Evolutionary conservation across 2,113 vertebrate species (phyloP).

Genomic region (Climacteris rufus): DNA sequence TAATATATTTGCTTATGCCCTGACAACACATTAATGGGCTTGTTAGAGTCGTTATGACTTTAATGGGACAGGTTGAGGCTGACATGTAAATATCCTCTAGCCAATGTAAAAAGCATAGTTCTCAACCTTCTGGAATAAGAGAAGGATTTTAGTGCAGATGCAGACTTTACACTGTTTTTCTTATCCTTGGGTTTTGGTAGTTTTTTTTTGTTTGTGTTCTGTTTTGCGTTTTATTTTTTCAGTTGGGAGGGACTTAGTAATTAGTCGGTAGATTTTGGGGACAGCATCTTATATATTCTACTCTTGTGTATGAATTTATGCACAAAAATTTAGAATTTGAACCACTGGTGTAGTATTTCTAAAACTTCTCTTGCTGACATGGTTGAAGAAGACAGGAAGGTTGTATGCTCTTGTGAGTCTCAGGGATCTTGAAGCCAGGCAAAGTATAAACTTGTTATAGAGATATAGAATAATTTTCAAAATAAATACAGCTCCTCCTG

Average conservation of each 20-base stretch:
- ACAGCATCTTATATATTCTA: neutral
- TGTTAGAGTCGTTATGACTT: neutral
- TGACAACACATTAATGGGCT: neutral
- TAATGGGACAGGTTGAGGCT: neutral
- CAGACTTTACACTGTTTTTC: neutral
- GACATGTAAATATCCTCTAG: neutral
- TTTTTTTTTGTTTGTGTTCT: neutral
- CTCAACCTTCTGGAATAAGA: neutral
- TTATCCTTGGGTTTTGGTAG: neutral
- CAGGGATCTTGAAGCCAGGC: neutral
- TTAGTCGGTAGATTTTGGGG: neutral
- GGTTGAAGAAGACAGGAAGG: neutral
- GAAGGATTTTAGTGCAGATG: neutral
- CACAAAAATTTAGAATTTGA: neutral
- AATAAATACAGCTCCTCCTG: neutral
- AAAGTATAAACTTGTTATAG: neutral
- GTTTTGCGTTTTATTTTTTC: too few species aligned
- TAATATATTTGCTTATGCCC: neutral
- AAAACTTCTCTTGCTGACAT: neutral
- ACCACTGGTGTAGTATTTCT: neutral
- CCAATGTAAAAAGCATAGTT: neutral
- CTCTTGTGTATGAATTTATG: neutral
- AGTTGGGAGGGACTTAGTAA: fast-evolving
- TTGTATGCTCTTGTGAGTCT: neutral
- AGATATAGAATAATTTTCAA: neutral